Base-by-base conservation (phyloP, 1,140 invertebrate species). In the Sarcophaga peregrina region DNA sequence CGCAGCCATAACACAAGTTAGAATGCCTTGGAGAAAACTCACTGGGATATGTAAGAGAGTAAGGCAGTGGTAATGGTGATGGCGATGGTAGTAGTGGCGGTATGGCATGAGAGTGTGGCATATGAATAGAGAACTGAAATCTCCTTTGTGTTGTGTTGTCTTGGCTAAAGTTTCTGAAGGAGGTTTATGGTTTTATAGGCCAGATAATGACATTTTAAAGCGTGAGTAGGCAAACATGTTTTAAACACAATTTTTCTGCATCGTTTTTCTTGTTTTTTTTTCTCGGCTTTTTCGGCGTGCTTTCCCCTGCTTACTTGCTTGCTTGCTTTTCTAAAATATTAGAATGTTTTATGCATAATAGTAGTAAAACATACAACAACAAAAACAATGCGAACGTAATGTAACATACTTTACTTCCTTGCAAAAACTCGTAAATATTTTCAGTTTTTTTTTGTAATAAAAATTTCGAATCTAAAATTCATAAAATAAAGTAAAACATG, bases 401-500 rank as follows among this genome's bases (percentile, higher is more conserved):
- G n/a, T n/a, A n/a, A n/a, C n/a, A n/a, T n/a, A n/a, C n/a, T n/a
- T n/a, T n/a, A n/a, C n/a, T n/a, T n/a, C n/a, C n/a, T n/a, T n/a
- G n/a, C n/a, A n/a, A n/a, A n/a, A n/a, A n/a, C n/a, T n/a, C n/a
- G n/a, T n/a, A n/a, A n/a, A n/a, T n/a, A n/a, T n/a, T n/a, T n/a
- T n/a, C n/a, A n/a, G n/a, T n/a, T n/a, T n/a, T 78, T 50, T 78
- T 78, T 46, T 25, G 75, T 50, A 78, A 78, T 78, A 78, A 78
- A n/a, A 78, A 78, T 78, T 78, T 78, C 48, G 48, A 78, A 78
- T 78, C 75, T 78, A 78, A 78, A 78, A 78, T 50, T 17, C 75
- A 76, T 76, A 78, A 78, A 78, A 78, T 52, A 78, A 78, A 78
- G 75, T 78, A 25, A 78, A 78, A 78, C 75, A 78, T 37, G 75